Evolutionary conservation across 2,888 invertebrate genomes (phyloP).

Genomic region (Cheiracanthium punctorium): DNA sequence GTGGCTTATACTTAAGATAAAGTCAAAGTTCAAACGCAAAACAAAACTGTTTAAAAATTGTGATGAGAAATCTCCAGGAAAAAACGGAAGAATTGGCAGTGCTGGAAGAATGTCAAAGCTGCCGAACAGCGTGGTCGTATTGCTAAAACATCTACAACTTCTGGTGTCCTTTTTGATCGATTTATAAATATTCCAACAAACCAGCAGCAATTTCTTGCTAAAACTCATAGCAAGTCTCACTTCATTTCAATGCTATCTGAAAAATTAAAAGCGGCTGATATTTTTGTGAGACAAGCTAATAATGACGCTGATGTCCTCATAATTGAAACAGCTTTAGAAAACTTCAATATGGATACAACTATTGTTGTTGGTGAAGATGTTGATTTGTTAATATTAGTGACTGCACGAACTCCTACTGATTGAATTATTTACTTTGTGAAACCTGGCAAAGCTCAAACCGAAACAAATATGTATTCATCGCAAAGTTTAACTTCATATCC

Average conservation of each 20-base stretch:
- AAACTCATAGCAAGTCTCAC: slow-evolving; percentile 7
- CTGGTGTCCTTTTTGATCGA: neutral
- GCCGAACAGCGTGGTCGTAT: neutral
- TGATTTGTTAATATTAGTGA: neutral
- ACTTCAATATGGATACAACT: neutral
- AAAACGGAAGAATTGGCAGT: neutral
- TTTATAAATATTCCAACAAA: slow-evolving; percentile 1
- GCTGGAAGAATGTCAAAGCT: neutral
- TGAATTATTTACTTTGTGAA: neutral
- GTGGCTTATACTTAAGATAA: no score
- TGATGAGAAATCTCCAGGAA: no score
- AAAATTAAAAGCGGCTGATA: slow-evolving; percentile 3
- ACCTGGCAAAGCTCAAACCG: neutral
- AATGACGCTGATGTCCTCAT: slow-evolving; percentile 23
- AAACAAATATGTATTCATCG: neutral
- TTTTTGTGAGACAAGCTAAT: slow-evolving; percentile 1
- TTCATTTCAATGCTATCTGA: neutral
- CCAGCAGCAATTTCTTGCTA: slow-evolving; percentile 14
- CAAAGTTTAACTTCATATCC: slow-evolving; percentile 11
- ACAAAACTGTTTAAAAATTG: no score
- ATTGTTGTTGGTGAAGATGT: slow-evolving; percentile 15
- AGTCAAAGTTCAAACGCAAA: neutral
- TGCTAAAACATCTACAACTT: neutral
- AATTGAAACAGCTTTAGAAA: slow-evolving; percentile 18
- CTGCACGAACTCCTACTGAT: slow-evolving; percentile 16